Evolutionary conservation across 2,113 vertebrate species (phyloP).

Genomic region (Brachypteracias leptosomus): DNA sequence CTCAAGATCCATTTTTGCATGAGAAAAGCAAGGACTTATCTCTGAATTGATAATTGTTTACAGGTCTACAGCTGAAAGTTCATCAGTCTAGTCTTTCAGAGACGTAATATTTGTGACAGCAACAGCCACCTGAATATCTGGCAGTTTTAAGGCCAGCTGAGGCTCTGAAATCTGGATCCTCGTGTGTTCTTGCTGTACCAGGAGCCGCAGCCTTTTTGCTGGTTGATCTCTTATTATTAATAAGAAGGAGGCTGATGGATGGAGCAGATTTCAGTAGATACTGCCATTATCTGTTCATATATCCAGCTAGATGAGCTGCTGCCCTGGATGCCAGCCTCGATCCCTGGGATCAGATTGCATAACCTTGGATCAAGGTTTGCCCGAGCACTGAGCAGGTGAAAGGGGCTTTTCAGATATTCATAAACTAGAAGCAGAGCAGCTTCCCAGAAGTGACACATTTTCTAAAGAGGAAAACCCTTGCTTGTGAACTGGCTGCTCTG

Average conservation of each 20-base stretch:
- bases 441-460: not conserved
- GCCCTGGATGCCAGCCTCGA: not conserved
- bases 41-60: not conserved
- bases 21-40: not conserved
- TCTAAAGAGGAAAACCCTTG: not conserved
- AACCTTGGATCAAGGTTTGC: not conserved
- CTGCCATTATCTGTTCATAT: not conserved
- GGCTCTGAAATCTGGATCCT: not conserved
- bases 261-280: not conserved
- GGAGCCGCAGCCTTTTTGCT: not conserved
- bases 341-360: not conserved
- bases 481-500: not conserved
- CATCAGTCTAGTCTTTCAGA: not conserved
- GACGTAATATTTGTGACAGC: not conserved
- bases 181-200: not conserved
- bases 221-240: not conserved
- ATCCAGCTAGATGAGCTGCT: not conserved
- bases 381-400: not conserved
- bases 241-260: not conserved
- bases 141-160: not conserved
- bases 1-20: not conserved
- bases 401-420: not conserved
- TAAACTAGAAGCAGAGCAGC: not conserved
- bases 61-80: not conserved
- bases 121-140: not conserved